A percentile compares a stretch with the other conserved stretches of the same genome.
phyloP scores from a whole-genome alignment of 1,140 invertebrate species.

The Solenopsis fugax region DNA sequence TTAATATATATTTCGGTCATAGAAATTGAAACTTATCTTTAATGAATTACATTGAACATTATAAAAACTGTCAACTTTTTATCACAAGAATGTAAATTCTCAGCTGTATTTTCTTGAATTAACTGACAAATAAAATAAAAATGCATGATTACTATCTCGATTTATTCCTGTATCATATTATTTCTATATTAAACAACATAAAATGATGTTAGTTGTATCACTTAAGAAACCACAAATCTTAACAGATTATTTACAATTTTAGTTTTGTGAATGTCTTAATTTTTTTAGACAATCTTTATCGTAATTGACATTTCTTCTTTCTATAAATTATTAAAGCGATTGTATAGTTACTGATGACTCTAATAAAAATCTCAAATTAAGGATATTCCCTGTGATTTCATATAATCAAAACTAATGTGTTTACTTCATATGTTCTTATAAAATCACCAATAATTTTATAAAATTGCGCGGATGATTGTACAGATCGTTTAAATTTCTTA shows the following conservation, averaged over 20 bases:
- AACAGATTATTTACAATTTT: background rate
- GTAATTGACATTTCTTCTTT: background rate
- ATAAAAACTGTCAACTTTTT: background rate
- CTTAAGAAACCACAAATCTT: background rate
- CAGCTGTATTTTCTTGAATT: background rate
- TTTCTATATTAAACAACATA: background rate
- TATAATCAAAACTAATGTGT: background rate
- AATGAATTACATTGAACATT: background rate
- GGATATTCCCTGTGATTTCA: background rate
- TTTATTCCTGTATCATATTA: background rate
- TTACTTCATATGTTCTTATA: background rate
- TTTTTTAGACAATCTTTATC: background rate
- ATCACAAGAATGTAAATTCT: background rate
- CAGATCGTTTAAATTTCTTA: background rate
- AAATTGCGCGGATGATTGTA: background rate
- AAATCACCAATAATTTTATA: constrained; percentile 4
- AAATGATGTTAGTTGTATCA: background rate
- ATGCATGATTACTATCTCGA: background rate
- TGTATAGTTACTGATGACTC: background rate
- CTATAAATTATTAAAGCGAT: background rate
- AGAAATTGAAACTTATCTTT: background rate
- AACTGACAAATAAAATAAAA: background rate
- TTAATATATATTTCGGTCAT: background rate
- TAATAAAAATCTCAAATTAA: background rate
- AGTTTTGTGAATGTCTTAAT: background rate